phyloP scores from a whole-genome alignment of 2,113 vertebrate genomes.

The Peromyscus maniculatus region DNA sequence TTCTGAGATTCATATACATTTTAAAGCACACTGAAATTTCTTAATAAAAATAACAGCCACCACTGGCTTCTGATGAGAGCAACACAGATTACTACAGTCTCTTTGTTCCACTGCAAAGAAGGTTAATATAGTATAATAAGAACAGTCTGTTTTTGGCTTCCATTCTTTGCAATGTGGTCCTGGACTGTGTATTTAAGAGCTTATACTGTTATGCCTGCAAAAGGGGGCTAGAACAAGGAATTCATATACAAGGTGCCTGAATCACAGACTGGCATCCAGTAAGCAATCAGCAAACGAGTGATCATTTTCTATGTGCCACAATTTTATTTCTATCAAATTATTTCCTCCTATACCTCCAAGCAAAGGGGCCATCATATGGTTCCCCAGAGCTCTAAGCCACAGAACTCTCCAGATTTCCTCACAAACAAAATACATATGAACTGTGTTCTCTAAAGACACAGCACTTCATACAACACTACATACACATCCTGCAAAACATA shows the following conservation, averaged over 20 bases:
- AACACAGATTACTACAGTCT: neutral
- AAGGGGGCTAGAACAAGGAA: neutral
- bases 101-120: neutral
- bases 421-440: constrained; percentile 33
- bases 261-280: neutral
- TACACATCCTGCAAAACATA: neutral
- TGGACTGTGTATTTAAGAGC: neutral
- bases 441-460: neutral
- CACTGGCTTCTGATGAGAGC: neutral
- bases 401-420: constrained; percentile 29
- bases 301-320: neutral
- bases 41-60: constrained; percentile 17
- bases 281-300: constrained; percentile 1
- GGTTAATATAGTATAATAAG: neutral
- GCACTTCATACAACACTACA: neutral
- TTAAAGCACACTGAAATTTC: constrained; percentile 1
- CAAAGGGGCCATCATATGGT: neutral
- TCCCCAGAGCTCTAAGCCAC: neutral
- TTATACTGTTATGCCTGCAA: neutral
- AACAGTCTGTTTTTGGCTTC: constrained; percentile 2
- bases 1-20: constrained; percentile 34
- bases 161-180: neutral
- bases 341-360: neutral
- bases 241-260: neutral
- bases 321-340: neutral